Evolutionary conservation across 2,113 vertebrate genomes (phyloP).

Genomic region (Dromaius novaehollandiae): DNA sequence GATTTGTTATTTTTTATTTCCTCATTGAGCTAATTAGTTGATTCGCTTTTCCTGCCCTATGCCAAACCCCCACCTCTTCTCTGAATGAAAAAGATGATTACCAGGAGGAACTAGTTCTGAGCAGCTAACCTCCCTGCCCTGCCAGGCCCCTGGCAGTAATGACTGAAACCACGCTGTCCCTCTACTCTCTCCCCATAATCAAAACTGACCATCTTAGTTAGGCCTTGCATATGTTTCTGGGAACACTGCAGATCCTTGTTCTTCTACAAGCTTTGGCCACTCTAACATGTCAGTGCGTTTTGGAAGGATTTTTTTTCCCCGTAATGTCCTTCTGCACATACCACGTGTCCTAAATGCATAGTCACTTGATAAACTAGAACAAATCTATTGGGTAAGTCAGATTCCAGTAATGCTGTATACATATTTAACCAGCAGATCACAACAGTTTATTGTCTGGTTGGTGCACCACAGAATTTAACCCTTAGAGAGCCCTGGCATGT

Average conservation of each 20-base stretch:
- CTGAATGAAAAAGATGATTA: not conserved
- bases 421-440: constrained; percentile 40
- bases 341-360: not conserved
- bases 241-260: not conserved
- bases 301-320: not conserved
- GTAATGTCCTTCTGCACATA: not conserved
- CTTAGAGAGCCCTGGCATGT: not conserved
- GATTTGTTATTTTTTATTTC: not conserved
- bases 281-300: not conserved
- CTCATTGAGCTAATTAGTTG: constrained; percentile 34
- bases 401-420: not conserved
- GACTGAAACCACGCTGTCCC: not conserved
- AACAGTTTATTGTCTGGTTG: not conserved
- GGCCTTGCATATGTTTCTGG: not conserved
- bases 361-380: constrained; percentile 37
- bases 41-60: constrained; percentile 34
- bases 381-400: constrained; percentile 23
- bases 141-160: not conserved
- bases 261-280: not conserved
- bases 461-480: constrained; percentile 30
- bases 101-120: not conserved
- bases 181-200: not conserved
- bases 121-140: not conserved
- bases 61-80: not conserved
- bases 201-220: not conserved